phyloP scores from a whole-genome alignment of 2,888 invertebrate species.

The Nipponacmea schrenckii region DNA sequence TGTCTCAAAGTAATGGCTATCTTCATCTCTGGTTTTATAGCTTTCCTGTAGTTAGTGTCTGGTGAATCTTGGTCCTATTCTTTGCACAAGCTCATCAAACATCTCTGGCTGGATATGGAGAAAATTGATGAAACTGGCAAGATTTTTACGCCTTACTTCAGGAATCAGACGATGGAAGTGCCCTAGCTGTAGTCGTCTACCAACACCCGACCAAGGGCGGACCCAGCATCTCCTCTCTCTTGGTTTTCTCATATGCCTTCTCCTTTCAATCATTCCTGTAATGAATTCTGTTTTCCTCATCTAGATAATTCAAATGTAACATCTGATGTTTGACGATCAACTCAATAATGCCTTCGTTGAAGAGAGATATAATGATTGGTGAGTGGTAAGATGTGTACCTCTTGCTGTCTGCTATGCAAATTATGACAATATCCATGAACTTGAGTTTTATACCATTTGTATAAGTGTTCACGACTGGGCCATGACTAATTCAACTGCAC shows the following conservation, averaged over 20 bases:
- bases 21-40: slow-evolving; percentile 31
- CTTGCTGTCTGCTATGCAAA: too few relatives aligned
- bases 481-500: too few relatives aligned
- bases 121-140: slow-evolving; percentile 34
- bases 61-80: slow-evolving; percentile 18
- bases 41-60: slow-evolving; percentile 24
- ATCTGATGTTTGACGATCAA: too few relatives aligned
- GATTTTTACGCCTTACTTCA: slow-evolving; percentile 37
- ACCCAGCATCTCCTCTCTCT: slow-evolving; percentile 27
- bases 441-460: too few relatives aligned
- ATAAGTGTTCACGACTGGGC: too few relatives aligned
- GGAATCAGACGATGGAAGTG: slow-evolving; percentile 30
- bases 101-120: slow-evolving; percentile 36
- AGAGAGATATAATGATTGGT: too few relatives aligned
- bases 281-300: too few relatives aligned
- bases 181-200: slow-evolving; percentile 27
- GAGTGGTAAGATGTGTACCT: too few relatives aligned
- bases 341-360: too few relatives aligned
- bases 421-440: too few relatives aligned
- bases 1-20: slow-evolving; percentile 31
- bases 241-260: neutral
- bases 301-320: too few relatives aligned
- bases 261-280: too few relatives aligned
- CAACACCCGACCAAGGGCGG: slow-evolving; percentile 29
- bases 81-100: slow-evolving; percentile 29